These are phyloP conservation scores for Hestina assimilis DNA, from an alignment of 1,140 invertebrate species.

Conservation along the genomic window DNA sequence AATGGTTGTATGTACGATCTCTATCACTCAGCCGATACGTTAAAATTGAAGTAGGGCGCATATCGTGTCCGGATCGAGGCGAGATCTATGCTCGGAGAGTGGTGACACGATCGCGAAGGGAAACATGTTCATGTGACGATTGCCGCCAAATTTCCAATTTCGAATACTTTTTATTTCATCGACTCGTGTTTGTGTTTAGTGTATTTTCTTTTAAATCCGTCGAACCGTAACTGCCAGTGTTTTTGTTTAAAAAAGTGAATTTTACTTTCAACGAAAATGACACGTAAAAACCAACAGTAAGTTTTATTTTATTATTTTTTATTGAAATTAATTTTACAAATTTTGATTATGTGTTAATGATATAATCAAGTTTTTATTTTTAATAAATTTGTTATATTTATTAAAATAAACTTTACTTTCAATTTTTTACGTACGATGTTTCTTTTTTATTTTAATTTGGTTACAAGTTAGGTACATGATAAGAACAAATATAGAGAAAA, in stretches of 20 bases:
- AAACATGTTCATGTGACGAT: constrained; percentile 70
- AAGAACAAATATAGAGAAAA: no score
- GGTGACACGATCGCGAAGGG: constrained; percentile 66
- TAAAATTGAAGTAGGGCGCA: constrained; percentile 69
- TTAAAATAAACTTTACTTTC: no score
- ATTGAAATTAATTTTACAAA: neutral
- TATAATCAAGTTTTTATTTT: no score
- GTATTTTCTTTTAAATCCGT: constrained; percentile 31
- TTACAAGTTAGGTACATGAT: no score
- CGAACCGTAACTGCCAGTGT: constrained; percentile 25
- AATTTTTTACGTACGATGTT: no score
- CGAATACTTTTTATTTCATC: constrained; percentile 50
- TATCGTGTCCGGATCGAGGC: constrained; percentile 55
- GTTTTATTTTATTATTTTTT: constrained; percentile 15
- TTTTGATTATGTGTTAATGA: neutral
- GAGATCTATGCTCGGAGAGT: constrained; percentile 72
- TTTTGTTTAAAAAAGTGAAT: constrained; percentile 20
- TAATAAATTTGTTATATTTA: no score
- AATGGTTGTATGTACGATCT: constrained; percentile 30
- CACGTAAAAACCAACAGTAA: constrained; percentile 45
- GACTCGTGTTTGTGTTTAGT: constrained; percentile 47
- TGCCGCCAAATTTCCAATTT: constrained; percentile 67
- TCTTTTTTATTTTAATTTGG: no score
- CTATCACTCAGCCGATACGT: constrained; percentile 58
- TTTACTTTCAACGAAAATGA: constrained; percentile 32